Evolutionary conservation across 2,797 vertebrate species (phyloP).

Genomic region (Jordanella pulchra): DNA sequence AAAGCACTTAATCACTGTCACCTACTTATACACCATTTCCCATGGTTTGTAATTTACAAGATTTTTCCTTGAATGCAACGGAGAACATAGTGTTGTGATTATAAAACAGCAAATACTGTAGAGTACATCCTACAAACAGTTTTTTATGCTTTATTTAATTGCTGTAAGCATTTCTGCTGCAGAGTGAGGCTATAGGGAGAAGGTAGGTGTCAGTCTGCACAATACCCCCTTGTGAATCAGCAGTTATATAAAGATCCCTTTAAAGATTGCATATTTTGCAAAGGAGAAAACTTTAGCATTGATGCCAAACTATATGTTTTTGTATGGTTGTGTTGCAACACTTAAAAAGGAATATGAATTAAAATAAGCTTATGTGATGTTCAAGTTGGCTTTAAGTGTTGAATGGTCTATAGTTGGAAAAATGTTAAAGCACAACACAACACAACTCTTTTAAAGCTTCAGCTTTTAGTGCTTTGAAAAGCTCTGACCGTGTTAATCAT

Average conservation of each 20-base stretch:
- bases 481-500: too few species aligned
- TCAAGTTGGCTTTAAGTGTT: too few species aligned
- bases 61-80: neutral
- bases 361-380: neutral
- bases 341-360: neutral
- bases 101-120: neutral
- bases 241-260: constrained; percentile 6
- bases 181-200: neutral
- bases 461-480: too few species aligned
- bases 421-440: neutral
- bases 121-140: neutral
- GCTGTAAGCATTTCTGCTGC: neutral
- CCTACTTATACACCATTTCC: constrained; percentile 14
- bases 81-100: neutral
- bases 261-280: neutral
- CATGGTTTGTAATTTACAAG: constrained; percentile 11
- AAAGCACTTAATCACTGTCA: constrained; percentile 46
- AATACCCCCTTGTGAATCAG: constrained; percentile 6
- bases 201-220: constrained; percentile 2
- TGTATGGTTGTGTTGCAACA: neutral
- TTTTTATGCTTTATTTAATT: neutral
- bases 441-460: too few species aligned
- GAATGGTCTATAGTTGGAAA: too few species aligned
- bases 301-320: neutral
- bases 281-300: neutral